Conservation (phyloP, 2,113 vertebrate species). For the Stegastes partitus region DNA sequence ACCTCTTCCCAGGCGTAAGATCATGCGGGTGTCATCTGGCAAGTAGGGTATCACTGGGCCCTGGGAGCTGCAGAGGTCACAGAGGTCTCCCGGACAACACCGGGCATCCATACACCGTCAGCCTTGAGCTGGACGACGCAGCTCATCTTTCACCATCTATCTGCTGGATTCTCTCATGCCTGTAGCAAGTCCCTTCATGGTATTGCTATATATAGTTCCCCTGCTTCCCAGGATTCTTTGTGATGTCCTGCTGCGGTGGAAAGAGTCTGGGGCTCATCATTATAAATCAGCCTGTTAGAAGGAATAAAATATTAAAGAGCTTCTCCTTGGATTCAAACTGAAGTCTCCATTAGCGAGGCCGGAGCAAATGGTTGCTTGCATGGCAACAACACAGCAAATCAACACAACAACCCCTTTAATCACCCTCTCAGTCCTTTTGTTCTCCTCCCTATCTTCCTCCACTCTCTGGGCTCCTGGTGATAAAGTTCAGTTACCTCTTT, state of each 20-base stretch:
- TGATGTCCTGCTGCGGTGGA: slow-evolving; percentile 69
- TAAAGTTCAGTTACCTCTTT: slow-evolving; percentile 42
- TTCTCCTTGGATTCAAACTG: slow-evolving; percentile 70
- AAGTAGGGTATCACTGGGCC: slow-evolving; percentile 80
- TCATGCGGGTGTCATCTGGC: slow-evolving; percentile 83
- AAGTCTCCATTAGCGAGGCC: slow-evolving; percentile 81
- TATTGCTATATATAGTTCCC: slow-evolving; percentile 64
- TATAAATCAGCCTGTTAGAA: slow-evolving; percentile 83
- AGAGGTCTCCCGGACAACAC: slow-evolving; percentile 68
- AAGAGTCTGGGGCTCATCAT: slow-evolving; percentile 75
- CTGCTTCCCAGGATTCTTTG: slow-evolving; percentile 65
- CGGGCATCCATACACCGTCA: slow-evolving; percentile 55
- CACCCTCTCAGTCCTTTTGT: slow-evolving; percentile 53
- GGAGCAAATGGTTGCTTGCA: slow-evolving; percentile 72
- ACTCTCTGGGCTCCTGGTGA: slow-evolving; percentile 16
- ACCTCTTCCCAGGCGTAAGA: slow-evolving; percentile 83
- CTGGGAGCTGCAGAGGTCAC: slow-evolving; percentile 78
- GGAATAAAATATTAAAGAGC: slow-evolving; percentile 83
- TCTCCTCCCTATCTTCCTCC: slow-evolving; percentile 30
- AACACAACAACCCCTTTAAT: slow-evolving; percentile 73
- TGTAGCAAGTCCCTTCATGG: slow-evolving; percentile 49
- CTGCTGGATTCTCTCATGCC: slow-evolving; percentile 66
- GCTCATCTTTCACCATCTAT: slow-evolving; percentile 75
- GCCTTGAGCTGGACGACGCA: slow-evolving; percentile 43
- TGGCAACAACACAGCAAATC: slow-evolving; percentile 74